Evolutionary conservation across 1,140 invertebrate species (phyloP).

Genomic region (Trichonephila clavata): DNA sequence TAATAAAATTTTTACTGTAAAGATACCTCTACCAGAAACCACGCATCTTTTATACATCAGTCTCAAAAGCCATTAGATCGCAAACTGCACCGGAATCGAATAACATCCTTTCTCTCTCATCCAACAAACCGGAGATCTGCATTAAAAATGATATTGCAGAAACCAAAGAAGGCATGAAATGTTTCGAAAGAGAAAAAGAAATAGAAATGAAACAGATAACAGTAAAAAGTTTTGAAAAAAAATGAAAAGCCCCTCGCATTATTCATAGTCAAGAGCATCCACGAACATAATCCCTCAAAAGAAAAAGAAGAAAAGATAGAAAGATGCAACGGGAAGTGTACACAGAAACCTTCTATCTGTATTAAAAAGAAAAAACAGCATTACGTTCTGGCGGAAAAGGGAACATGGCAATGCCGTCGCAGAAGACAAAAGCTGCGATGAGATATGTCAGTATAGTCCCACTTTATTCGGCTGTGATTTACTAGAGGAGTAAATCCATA

Average conservation of each 20-base stretch:
- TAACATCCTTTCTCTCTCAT: neutral
- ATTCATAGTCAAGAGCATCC: neutral
- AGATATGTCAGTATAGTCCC: conserved; percentile 40
- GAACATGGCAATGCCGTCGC: neutral
- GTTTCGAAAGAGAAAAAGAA: neutral
- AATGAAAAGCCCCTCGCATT: neutral
- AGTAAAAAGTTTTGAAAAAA: neutral
- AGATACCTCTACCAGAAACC: too few relatives aligned
- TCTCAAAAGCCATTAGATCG: too few relatives aligned
- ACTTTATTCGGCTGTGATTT: conserved; percentile 49
- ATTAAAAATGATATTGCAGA: neutral
- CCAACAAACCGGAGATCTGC: neutral
- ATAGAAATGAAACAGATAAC: neutral
- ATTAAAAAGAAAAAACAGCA: neutral
- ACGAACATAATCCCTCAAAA: conserved; percentile 9
- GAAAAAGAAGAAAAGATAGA: neutral
- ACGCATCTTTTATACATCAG: too few relatives aligned
- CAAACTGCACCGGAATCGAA: too few relatives aligned
- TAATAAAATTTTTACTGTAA: too few relatives aligned
- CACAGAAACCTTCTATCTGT: neutral
- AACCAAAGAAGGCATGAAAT: neutral
- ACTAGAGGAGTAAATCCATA: conserved; percentile 9
- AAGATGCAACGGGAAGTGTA: neutral
- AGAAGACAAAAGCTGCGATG: conserved; percentile 40
- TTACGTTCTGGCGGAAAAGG: neutral